Evolutionary conservation across 2,888 invertebrate species (phyloP), one percentile per base, ranked within the genome.

Genomic region (Oscheius sp.): DNA sequence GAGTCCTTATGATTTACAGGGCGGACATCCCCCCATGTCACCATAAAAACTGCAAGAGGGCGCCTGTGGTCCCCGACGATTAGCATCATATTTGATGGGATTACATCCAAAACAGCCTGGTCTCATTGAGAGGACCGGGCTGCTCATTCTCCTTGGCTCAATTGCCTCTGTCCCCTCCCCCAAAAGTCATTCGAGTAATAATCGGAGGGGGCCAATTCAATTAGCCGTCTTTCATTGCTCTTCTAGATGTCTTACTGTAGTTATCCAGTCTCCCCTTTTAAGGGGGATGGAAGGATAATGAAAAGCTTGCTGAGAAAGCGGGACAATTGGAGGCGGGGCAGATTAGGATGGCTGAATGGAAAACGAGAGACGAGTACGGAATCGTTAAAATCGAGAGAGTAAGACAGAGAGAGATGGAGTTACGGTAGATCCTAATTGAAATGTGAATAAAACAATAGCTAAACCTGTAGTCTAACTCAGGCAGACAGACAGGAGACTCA

Each of bases 1-100:
- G 63, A 63, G 37, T 63, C 63, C 48, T 48, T 42, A 63, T 63
- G 63, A 63, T 63, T 63, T 63, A 63, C 47, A 42, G 42, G 62
- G 13, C 11, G 63, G 21, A 35, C 21, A 32, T 32, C 13, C 21
- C 21, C 21, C 3, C n/a, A 53, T 53, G 53, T 21, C n/a, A 11
- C 29, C 53, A 53, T 53, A 53, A 53, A 53, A 53, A 53, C n/a
- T 42, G 42, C 42, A 42, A 42, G 42, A 42, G 42, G 42, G 42
- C 42, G 42, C 42, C 42, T 42, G 53, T 13, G 53, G 53, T 11
- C 13, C n/a, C 53, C 13, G 29, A 29, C 53, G 53, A 53, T 53
- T 53, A 53, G 53, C 29, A 53, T 29, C 53, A 53, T 53, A 53
- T 53, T 42, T 53, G 29, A 53, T 53, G 29, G 53, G n/a, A 53